phyloP scores from a whole-genome alignment of 2,797 vertebrate genomes.

The Clarias laeviceps region DNA sequence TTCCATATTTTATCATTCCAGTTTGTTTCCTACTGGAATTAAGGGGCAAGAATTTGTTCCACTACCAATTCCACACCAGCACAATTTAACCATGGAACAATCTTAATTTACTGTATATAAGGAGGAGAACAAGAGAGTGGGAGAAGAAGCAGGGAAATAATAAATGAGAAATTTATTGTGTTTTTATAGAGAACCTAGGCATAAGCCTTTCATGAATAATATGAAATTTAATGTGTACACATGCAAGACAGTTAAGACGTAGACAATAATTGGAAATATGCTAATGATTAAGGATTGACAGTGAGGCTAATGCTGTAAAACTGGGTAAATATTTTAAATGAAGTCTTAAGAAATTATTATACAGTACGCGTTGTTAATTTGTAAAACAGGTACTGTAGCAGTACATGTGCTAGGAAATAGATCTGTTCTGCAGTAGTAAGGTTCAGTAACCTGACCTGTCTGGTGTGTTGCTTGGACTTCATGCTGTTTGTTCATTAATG shows the following conservation, averaged over 20 bases:
- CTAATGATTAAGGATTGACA: not conserved
- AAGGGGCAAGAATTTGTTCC: not conserved
- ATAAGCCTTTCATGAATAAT: constrained; percentile 6
- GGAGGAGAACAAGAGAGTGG: not conserved
- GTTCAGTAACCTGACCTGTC: too few relatives aligned
- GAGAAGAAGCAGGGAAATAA: not conserved
- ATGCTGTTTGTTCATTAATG: too few relatives aligned
- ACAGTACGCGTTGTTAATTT: not conserved
- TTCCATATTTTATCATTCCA: not conserved
- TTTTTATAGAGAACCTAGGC: not conserved
- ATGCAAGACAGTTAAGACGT: not conserved
- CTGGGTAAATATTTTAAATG: not conserved
- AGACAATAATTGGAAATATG: not conserved
- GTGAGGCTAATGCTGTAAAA: not conserved
- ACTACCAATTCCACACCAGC: not conserved
- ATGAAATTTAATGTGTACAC: not conserved
- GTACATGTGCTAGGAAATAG: not conserved
- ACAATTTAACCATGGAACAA: not conserved
- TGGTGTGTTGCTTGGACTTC: too few relatives aligned
- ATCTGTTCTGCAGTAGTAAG: not conserved
- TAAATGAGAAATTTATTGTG: not conserved
- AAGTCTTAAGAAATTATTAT: not conserved
- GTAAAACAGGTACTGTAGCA: not conserved
- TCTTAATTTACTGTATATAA: not conserved
- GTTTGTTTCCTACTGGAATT: not conserved